phyloP scores from a whole-genome alignment of 2,797 vertebrate species.

The Oryzias dopingdopingensis region DNA sequence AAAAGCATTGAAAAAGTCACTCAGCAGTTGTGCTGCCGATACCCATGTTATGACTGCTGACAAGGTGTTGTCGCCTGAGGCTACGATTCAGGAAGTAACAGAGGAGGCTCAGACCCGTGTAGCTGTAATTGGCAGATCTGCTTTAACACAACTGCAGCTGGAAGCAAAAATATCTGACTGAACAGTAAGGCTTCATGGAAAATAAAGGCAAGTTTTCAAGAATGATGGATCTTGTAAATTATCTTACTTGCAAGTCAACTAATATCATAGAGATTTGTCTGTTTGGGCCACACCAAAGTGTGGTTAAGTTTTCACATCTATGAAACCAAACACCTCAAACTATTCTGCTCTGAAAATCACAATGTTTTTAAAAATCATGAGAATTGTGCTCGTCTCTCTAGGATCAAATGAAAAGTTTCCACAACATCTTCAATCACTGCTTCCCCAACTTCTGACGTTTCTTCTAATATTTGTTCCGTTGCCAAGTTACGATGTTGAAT shows the following conservation, averaged over 20 bases:
- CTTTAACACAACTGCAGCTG: constrained; percentile 12
- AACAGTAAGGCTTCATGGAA: constrained; percentile 18
- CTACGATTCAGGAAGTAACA: not conserved
- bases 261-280: no score
- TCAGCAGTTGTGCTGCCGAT: not conserved
- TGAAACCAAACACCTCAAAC: no score
- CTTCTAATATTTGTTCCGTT: constrained; percentile 2
- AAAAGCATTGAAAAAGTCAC: constrained; percentile 1
- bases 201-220: constrained; percentile 8
- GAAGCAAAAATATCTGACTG: constrained; percentile 13
- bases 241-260: not conserved
- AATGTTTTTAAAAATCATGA: no score
- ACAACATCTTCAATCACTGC: no score
- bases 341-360: no score
- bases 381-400: no score
- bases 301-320: no score
- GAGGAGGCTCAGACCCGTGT: constrained; percentile 3
- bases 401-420: no score
- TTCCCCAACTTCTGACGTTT: no score
- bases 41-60: constrained; percentile 6
- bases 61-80: constrained; percentile 1
- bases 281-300: no score
- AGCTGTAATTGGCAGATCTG: constrained; percentile 16
- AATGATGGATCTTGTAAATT: constrained; percentile 7
- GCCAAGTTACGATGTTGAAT: constrained; percentile 13